Conservation (phyloP, 23 tunicate species). For the Styela plicata region DNA sequence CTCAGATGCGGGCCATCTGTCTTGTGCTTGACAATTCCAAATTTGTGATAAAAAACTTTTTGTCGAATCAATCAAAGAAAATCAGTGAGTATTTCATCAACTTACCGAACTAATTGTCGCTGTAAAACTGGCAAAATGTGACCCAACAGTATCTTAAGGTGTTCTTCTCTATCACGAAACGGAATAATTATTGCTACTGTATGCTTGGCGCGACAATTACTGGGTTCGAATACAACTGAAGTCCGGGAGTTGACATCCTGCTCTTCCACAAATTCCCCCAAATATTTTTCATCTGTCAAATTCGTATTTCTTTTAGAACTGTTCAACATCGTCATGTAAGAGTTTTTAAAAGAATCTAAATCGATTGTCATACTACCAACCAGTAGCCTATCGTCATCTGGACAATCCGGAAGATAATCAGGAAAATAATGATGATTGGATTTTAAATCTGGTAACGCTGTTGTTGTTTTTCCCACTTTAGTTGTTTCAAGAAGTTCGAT, state of each 20-base stretch:
- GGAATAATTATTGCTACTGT: constrained; percentile 73
- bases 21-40: too few species aligned
- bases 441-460: background rate
- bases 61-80: too few species aligned
- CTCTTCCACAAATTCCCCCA: background rate
- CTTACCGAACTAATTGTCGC: constrained; percentile 46
- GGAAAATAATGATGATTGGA: background rate
- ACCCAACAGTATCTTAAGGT: constrained; percentile 36
- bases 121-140: constrained; percentile 53
- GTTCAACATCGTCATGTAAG: background rate
- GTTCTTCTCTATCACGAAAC: constrained; percentile 55
- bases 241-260: background rate
- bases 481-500: too few species aligned
- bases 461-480: background rate
- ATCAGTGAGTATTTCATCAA: too few species aligned
- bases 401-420: background rate
- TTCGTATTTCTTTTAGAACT: background rate
- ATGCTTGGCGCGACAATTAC: background rate
- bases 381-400: background rate
- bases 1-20: too few species aligned
- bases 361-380: background rate
- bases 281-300: background rate
- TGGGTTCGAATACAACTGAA: constrained; percentile 1
- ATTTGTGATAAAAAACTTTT: too few species aligned
- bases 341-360: background rate